These are phyloP conservation scores for Tuta absoluta DNA, from an alignment of 2,888 invertebrate species.

Conservation along the genomic window DNA sequence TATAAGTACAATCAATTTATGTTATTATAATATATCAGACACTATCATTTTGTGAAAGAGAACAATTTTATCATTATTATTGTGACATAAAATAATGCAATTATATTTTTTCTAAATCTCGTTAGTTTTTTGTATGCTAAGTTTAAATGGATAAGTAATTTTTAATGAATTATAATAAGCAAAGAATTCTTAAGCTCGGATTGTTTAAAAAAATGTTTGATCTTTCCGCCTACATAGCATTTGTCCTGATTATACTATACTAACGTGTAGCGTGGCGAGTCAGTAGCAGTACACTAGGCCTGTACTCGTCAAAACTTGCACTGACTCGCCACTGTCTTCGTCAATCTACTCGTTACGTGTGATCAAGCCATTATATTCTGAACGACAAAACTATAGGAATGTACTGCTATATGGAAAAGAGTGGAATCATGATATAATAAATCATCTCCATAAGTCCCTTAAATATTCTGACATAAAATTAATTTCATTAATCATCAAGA, in stretches of 20 bases:
- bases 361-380: not conserved
- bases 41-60: constrained; percentile 34
- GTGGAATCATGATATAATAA: no score
- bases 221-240: constrained; percentile 25
- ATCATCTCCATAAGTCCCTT: no score
- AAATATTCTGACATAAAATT: no score
- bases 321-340: no score
- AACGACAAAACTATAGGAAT: not conserved
- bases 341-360: no score
- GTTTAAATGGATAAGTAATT: constrained; percentile 27
- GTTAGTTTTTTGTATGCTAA: constrained; percentile 50
- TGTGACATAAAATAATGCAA: constrained; percentile 60
- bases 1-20: constrained; percentile 60
- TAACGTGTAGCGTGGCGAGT: not conserved
- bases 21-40: constrained; percentile 11
- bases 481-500: no score
- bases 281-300: no score
- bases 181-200: constrained; percentile 43
- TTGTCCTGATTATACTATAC: not conserved
- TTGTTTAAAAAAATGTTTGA: not conserved
- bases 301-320: no score
- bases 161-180: constrained; percentile 27
- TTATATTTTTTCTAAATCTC: constrained; percentile 66
- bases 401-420: no score
- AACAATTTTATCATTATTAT: constrained; percentile 34